phyloP scores from a whole-genome alignment of 2,888 invertebrate genomes.

The Pheosia gnoma region DNA sequence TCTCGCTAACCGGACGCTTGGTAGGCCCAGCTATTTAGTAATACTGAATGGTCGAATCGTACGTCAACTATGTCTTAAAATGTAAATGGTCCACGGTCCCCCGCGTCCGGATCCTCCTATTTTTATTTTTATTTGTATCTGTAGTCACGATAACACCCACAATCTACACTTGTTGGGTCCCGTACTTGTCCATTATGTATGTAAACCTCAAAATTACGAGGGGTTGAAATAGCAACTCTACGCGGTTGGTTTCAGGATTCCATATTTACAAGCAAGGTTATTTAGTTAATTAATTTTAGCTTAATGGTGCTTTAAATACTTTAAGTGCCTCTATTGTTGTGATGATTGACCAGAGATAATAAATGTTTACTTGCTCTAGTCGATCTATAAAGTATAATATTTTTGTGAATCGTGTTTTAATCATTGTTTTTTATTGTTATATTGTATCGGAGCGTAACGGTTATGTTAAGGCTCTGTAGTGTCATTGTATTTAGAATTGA shows the following conservation, averaged over 20 bases:
- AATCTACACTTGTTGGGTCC: constrained; percentile 62
- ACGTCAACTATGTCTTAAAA: background rate
- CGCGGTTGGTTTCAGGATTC: background rate
- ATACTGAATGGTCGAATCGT: too few relatives aligned
- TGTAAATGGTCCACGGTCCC: constrained; percentile 16
- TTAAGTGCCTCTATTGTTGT: constrained; percentile 39
- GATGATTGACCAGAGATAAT: constrained; percentile 38
- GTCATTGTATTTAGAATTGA: too few relatives aligned
- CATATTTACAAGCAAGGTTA: background rate
- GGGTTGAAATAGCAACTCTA: background rate
- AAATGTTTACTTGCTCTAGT: constrained; percentile 40
- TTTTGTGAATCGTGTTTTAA: too few relatives aligned
- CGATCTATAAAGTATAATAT: constrained; percentile 32
- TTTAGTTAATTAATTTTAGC: background rate
- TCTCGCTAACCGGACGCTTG: too few relatives aligned
- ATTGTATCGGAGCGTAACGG: background rate
- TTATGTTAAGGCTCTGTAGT: too few relatives aligned
- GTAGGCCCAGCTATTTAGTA: too few relatives aligned
- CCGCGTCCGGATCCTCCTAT: constrained; percentile 33
- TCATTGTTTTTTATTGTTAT: too few relatives aligned
- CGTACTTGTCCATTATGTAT: constrained; percentile 49
- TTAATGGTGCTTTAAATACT: background rate
- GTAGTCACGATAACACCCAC: constrained; percentile 20
- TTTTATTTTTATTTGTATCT: constrained; percentile 39
- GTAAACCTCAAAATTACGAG: constrained; percentile 19